Conservation (phyloP, 2,888 invertebrate genomes). For the Linnaemya vulpina region DNA sequence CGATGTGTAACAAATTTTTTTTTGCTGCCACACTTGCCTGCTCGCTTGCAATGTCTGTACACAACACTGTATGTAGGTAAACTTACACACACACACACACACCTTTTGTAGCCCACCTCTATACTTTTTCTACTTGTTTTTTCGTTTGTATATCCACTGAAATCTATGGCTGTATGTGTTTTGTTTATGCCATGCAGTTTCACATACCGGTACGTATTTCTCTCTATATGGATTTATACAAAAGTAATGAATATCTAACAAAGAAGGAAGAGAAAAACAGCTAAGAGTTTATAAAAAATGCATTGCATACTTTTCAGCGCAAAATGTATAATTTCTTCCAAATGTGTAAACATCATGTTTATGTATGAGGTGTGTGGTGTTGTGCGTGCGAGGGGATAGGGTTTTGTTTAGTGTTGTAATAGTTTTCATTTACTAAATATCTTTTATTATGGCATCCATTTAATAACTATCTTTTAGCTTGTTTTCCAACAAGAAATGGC, state of each 20-base stretch:
- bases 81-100: conserved; percentile 25
- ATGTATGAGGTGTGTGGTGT: neutral
- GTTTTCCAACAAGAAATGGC: neutral
- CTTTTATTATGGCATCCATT: conserved; percentile 22
- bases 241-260: conserved; percentile 65
- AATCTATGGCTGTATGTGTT: conserved; percentile 7
- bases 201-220: conserved; percentile 50
- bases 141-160: conserved; percentile 14
- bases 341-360: conserved; percentile 19
- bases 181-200: conserved; percentile 39
- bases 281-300: conserved; percentile 49
- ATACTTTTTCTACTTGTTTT: neutral
- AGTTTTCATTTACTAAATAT: conserved; percentile 53
- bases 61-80: conserved; percentile 20
- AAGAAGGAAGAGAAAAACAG: conserved; percentile 29
- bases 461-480: conserved; percentile 32
- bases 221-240: conserved; percentile 52
- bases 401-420: conserved; percentile 41
- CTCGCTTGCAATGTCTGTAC: conserved; percentile 31
- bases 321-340: conserved; percentile 29
- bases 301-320: conserved; percentile 69
- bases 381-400: too few species aligned
- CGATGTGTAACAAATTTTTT: conserved; percentile 62
- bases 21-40: conserved; percentile 40
- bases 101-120: conserved; percentile 27